Base-by-base conservation (phyloP, 2,888 invertebrate species). In the Spisula subtruncata region DNA sequence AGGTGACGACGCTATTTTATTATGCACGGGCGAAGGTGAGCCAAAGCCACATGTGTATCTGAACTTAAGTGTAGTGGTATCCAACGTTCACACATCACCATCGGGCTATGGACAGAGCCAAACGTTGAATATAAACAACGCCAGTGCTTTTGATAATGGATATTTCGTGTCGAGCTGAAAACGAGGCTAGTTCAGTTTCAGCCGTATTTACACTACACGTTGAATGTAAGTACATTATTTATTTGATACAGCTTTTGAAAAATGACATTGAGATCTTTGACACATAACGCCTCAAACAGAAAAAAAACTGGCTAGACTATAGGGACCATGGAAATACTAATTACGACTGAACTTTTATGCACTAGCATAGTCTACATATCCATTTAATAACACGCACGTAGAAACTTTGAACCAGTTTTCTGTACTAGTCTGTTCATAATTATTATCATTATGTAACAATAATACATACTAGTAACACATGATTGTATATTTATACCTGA, bases 151-250 rank as follows among this genome's bases (percentile, higher is more conserved):
- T n/a, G 94, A 94, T 80, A 93, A 92, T 71, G 93, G 94, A 2
- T 91, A 84, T 93, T 10, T 86, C 89, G 0, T 94, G 94, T 90
- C 82, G 86, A 32, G 93, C 91, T 16, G 92, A 93, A 80, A 94
- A 92, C 85, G 90, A 92, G 25, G 94, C 93, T 14, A 87, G 87
- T 12, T 87, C 88, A 75, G 85, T 86, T 12, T 84, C 71, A 29
- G 84, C 60, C 8, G 89, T 88, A 0, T 88, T 92, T 18, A 81
- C 87, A 35, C 85, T 94, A 12, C 85, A 91, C n/a, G 92, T 94
- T 0, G 90, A 89, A 83, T 92, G 94, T 94, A 87, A 84, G 93
- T 90, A 41, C 60, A 18, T n/a, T n/a, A n/a, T n/a, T 2, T 25
- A n/a, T 14, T 82, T 51, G 25, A 25, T 5, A 41, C 41, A 5